Percentiles rank a stretch among this genome's conserved stretches.
phyloP scores from a whole-genome alignment of 2,113 vertebrate genomes.

The Rhombomys opimus region DNA sequence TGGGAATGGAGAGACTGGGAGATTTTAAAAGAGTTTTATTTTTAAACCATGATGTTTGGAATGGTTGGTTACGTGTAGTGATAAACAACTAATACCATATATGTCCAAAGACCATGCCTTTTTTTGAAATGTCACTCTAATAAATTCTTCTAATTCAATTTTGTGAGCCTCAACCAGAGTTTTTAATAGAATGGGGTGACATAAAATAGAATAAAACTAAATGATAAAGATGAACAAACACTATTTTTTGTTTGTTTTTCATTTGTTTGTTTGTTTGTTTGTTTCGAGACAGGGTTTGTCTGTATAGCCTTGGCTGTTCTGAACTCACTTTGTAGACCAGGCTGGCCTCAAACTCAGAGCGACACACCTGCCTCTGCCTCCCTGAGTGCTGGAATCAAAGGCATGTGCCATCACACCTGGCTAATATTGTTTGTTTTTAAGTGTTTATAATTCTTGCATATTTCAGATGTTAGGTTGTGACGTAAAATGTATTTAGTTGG shows the following conservation, averaged over 20 bases:
- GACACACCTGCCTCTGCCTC: too few relatives aligned
- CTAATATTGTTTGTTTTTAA: background rate
- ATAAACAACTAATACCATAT: background rate
- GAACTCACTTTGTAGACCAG: too few relatives aligned
- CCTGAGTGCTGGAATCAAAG: too few relatives aligned
- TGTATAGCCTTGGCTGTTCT: too few relatives aligned
- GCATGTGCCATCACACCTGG: too few relatives aligned
- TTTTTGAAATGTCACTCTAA: background rate
- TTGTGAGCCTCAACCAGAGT: background rate
- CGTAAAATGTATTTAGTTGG: slow-evolving; percentile 39
- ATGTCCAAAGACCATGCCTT: background rate
- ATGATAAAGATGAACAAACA: background rate
- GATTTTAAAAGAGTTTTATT: background rate
- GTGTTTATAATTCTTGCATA: background rate
- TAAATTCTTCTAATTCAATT: slow-evolving; percentile 3
- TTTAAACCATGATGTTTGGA: background rate
- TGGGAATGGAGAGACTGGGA: background rate
- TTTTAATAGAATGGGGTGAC: background rate
- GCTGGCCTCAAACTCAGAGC: too few relatives aligned
- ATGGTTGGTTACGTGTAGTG: background rate
- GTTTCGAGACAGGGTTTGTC: too few relatives aligned
- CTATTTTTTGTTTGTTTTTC: background rate
- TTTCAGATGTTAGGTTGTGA: background rate
- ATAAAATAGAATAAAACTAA: background rate
- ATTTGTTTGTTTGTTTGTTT: too few relatives aligned